Percentiles rank a stretch among this genome's conserved stretches.
These are phyloP conservation scores for Ispidina picta DNA, from an alignment of 2,797 vertebrate genomes.

Conservation along the genomic window DNA sequence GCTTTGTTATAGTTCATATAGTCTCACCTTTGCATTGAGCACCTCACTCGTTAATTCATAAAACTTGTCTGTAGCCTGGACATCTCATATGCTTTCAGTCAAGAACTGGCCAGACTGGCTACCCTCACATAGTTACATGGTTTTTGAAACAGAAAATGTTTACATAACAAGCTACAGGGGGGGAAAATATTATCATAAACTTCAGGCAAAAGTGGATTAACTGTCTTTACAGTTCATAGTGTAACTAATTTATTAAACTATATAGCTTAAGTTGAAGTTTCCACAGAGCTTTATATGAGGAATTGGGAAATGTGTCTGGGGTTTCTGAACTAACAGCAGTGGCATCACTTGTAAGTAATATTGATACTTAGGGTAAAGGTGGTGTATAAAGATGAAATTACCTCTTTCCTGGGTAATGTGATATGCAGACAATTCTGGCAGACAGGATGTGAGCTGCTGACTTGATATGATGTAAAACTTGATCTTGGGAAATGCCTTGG, in stretches of 20 bases:
- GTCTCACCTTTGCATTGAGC: background rate
- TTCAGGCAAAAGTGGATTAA: background rate
- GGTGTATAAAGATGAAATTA: background rate
- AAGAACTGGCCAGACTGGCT: background rate
- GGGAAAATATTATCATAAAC: background rate
- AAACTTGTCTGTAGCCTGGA: background rate
- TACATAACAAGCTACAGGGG: background rate
- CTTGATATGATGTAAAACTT: constrained; percentile 16
- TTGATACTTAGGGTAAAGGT: background rate
- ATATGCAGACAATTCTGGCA: constrained; percentile 5
- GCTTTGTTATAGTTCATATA: background rate
- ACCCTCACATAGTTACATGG: background rate
- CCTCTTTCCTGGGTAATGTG: background rate
- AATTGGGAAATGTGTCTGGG: background rate
- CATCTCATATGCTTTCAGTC: background rate
- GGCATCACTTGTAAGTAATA: background rate
- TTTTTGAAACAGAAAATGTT: background rate
- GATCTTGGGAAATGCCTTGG: constrained; percentile 46
- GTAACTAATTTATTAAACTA: background rate
- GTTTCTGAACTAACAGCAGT: background rate
- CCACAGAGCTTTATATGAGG: background rate
- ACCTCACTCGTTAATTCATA: background rate
- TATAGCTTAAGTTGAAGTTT: background rate
- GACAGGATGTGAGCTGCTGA: constrained; percentile 14
- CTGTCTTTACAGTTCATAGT: background rate